Base-by-base conservation (phyloP, 2,797 vertebrate genomes). In the Enteromius thamalakanensis region DNA sequence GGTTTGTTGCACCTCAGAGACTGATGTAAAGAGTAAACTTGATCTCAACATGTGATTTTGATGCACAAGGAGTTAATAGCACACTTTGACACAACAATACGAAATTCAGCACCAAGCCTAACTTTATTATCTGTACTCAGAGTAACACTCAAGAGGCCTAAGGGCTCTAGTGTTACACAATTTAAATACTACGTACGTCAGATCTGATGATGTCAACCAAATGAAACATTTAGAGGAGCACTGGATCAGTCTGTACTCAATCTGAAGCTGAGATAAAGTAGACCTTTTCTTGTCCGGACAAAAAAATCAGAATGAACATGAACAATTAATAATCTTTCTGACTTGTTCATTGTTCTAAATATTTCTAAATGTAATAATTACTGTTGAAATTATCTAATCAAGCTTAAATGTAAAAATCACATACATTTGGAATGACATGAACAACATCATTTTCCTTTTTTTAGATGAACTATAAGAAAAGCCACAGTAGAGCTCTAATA, bases 121-220 rank as follows among this genome's bases (percentile, higher is more conserved):
- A 12, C 58, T 19, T 47, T 40, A 51, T 9, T 75, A 75, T 75
- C 47, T 69, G 67, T 58, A n/a, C 51, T 42, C n/a, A 14, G 45
- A 45, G 42, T 3, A 45, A 45, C 42, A 45, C 42, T 45, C 42
- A 26, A 32, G 8, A 42, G 17, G 34, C 49, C 51, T 21, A 51
- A 80, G 51, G 67, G 23, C 67, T 80, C 51, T 70, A 47, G 23
- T 15, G 7, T 47, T 80, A 60, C 79, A n/a, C 32, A 42, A 42
- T n/a, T 80, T 29, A 70, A 42, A 55, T 55, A 37, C 49, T 15
- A 1, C 1, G 37, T 55, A 21, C 49, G 4, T 23, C 32, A 69
- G 29, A 37, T 60, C 34, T 71, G 47, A 71, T 70, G 64, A 79
- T 80, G n/a, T 69, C 65, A 80, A 9, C n/a, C 49, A 68, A 26